A percentile compares a stretch with the other conserved stretches of the same genome.
These are phyloP conservation scores for Merodon equestris DNA, from an alignment of 2,888 invertebrate genomes.

Conservation along the genomic window DNA sequence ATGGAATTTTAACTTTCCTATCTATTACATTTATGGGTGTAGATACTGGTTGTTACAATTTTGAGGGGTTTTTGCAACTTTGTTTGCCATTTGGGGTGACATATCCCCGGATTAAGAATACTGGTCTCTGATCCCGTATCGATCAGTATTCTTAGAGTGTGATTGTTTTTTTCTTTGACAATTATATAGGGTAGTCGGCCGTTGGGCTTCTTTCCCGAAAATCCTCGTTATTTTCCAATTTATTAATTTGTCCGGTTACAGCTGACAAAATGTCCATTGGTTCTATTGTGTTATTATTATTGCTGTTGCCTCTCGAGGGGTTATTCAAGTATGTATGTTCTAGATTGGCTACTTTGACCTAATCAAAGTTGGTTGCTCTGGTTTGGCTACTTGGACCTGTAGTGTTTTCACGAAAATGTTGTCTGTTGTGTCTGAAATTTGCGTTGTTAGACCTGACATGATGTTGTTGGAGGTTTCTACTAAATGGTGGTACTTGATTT, in stretches of 20 bases:
- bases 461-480: background rate
- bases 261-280: slow-evolving; percentile 26
- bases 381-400: background rate
- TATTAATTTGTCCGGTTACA: slow-evolving; percentile 2
- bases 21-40: background rate
- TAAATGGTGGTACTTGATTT: too few species aligned
- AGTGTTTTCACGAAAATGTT: too few species aligned
- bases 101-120: slow-evolving; percentile 33
- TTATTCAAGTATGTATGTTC: background rate
- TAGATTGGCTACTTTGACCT: background rate
- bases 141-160: slow-evolving; percentile 29
- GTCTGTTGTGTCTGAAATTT: too few species aligned
- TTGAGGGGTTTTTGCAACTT: too few species aligned
- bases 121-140: slow-evolving; percentile 49
- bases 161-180: slow-evolving; percentile 33
- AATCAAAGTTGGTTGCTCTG: too few species aligned
- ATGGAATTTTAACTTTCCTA: slow-evolving; percentile 38
- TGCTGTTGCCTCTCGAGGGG: slow-evolving; percentile 1
- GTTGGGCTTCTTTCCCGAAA: background rate
- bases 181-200: slow-evolving; percentile 44
- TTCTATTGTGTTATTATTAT: background rate
- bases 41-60: slow-evolving; percentile 24
- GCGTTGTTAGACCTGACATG: too few species aligned
- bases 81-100: slow-evolving; percentile 39
- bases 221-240: too few species aligned